Base-by-base conservation (phyloP, 2,797 vertebrate species). In the Paramormyrops hopkinsi region DNA sequence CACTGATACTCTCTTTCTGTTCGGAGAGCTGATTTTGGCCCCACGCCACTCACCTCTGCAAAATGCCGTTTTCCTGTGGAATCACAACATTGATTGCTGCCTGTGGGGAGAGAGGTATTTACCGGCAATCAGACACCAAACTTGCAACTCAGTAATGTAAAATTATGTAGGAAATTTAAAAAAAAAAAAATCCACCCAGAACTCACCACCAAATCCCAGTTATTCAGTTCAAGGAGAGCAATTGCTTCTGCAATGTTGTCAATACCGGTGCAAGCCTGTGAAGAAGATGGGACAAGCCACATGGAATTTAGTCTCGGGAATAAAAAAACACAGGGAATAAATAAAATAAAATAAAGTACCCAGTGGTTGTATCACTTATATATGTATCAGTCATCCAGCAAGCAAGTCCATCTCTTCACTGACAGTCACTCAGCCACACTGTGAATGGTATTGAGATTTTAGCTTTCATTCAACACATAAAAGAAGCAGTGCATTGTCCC, bases 171-270 rank as follows among this genome's bases (percentile, higher is more conserved):
- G 25, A 83, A 22, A 54, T 17, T 3, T 11, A 14, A 50, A 50
- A 84, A 9, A 25, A 6, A 4, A 46, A 14, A 44, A 3, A 84
- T 22, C 44, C 9, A 22, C 8, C 44, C 46, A 19, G 51, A 93
- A 98, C 98, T 99, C 97, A 99, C 99, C 98, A 99, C 97, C 97
- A 99, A 97, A 96, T 99, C 98, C 98, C 99, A 99, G 96, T 99
- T 99, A 96, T 99, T 99, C 94, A 98, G 98, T 94, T 99, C 99
- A 92, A 99, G 97, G 94, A 99, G 95, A 59, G 98, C 98, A 96
- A 99, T 99, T 94, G 99, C 99, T 95, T 99, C 99, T 93, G 98
- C 99, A 91, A 99, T 99, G 95, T 99, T 99, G 97, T 99, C 98
- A 94, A 99, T 99, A 94, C 99, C 99, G 92, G 99, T 99, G 95